Evolutionary conservation across 2,113 vertebrate genomes (phyloP).

Genomic region (Neoarius graeffei): DNA sequence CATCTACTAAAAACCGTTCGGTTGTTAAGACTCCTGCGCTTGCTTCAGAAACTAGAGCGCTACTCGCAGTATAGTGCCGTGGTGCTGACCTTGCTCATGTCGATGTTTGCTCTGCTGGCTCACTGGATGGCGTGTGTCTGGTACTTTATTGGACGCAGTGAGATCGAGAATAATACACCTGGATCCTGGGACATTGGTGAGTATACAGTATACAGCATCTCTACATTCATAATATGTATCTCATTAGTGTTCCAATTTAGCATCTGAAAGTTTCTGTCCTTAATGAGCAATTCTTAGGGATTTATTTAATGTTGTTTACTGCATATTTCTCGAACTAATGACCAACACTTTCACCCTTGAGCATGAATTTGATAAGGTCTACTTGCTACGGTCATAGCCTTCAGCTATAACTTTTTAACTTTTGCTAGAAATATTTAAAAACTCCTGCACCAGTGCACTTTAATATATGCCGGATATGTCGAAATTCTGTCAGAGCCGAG

Average conservation of each 20-base stretch:
- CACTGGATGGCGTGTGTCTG: conserved; percentile 85
- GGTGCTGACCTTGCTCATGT: conserved; percentile 82
- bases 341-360: background rate
- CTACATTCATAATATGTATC: background rate
- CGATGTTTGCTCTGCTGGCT: conserved; percentile 80
- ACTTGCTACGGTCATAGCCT: background rate
- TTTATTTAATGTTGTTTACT: conserved; percentile 8
- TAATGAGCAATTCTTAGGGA: background rate
- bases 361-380: background rate
- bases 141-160: conserved; percentile 78
- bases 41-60: conserved; percentile 81
- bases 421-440: conserved; percentile 5
- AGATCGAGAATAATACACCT: conserved; percentile 74
- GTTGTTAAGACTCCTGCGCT: conserved; percentile 73
- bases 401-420: background rate
- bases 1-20: conserved; percentile 81
- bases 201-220: conserved; percentile 39
- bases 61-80: conserved; percentile 83
- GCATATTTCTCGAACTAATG: background rate
- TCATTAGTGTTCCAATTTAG: background rate
- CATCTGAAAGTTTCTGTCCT: background rate
- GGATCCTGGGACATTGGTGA: conserved; percentile 78
- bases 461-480: background rate
- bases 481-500: no score
- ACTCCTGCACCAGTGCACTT: background rate